Base-by-base conservation (phyloP, 2,888 invertebrate genomes). In the Argynnis bischoffii region DNA sequence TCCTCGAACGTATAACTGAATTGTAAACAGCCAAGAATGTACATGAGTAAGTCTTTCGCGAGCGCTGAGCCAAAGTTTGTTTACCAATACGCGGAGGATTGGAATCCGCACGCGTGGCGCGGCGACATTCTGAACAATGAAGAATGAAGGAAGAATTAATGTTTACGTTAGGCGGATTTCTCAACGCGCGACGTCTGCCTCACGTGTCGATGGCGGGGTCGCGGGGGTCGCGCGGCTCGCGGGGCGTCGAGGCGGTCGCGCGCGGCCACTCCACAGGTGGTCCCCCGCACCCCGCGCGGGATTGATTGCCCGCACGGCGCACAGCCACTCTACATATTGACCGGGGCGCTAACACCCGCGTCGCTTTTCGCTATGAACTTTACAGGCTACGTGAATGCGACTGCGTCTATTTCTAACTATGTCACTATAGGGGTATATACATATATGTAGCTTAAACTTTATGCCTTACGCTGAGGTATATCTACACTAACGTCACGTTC, bases 91-190 rank as follows among this genome's bases (percentile, higher is more conserved):
- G 77, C 78, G 76, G 78, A 81, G 87, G 87, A 87, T 86, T 77
- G 88, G 86, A 85, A 88, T 89, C 79, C 81, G 85, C 81, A 84
- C 89, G 89, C 90, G 87, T 86, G 87, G 83, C 87, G 85, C 84
- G 81, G 78, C 85, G 84, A 86, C 88, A 88, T 88, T 88, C 88
- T 85, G 86, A 85, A 90, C 91, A 88, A 88, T 90, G 89, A 91
- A 90, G 91, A 90, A 89, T 89, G 91, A 89, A 90, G 85, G 88
- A 89, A 90, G 91, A 90, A 91, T 91, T 91, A 89, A 90, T 92
- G 92, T 92, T 92, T 92, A 92, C 92, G 92, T 92, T 91, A 88
- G 91, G 89, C 87, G 89, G 90, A 89, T 90, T 90, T 90, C 90
- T 90, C 84, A 78, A 84, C 85, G 89, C 90, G 90, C 84, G 79